phyloP scores from a whole-genome alignment of 2,888 invertebrate genomes.

The Mamestra brassicae region DNA sequence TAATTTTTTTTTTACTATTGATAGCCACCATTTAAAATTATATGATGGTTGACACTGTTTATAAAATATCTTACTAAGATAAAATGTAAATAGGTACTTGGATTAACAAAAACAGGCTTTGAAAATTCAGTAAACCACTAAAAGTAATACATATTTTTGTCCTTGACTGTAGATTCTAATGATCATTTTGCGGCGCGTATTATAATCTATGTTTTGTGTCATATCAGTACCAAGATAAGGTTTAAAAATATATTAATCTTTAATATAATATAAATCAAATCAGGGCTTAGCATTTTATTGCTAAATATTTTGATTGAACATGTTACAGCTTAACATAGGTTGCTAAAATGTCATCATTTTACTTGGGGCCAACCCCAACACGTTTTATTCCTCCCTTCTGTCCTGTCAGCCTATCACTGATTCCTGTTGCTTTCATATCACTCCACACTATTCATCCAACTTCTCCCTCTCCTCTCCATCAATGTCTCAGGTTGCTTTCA shows the following conservation, averaged over 20 bases:
- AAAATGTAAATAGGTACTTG: not conserved
- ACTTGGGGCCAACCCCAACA: too few species aligned
- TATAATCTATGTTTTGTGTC: conserved; percentile 29
- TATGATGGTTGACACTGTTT: too few species aligned
- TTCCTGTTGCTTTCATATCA: too few species aligned
- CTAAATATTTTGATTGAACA: conserved; percentile 42
- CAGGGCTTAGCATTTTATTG: conserved; percentile 30
- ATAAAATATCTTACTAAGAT: too few species aligned
- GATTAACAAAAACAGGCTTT: not conserved
- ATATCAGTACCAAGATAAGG: conserved; percentile 42
- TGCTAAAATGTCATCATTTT: too few species aligned
- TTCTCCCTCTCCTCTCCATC: too few species aligned
- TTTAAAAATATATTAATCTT: conserved; percentile 33
- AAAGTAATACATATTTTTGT: not conserved
- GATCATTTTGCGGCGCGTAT: conserved; percentile 5
- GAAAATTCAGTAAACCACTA: not conserved
- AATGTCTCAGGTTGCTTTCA: not conserved
- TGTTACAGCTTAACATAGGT: not conserved
- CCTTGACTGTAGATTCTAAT: conserved; percentile 25
- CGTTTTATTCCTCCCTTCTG: too few species aligned
- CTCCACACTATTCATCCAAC: too few species aligned
- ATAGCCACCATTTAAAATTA: too few species aligned
- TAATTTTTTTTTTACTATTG: too few species aligned
- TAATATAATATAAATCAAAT: conserved; percentile 31
- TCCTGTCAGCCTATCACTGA: too few species aligned